Base-by-base conservation (phyloP, 2,113 vertebrate genomes). In the Hippocampus comes region DNA sequence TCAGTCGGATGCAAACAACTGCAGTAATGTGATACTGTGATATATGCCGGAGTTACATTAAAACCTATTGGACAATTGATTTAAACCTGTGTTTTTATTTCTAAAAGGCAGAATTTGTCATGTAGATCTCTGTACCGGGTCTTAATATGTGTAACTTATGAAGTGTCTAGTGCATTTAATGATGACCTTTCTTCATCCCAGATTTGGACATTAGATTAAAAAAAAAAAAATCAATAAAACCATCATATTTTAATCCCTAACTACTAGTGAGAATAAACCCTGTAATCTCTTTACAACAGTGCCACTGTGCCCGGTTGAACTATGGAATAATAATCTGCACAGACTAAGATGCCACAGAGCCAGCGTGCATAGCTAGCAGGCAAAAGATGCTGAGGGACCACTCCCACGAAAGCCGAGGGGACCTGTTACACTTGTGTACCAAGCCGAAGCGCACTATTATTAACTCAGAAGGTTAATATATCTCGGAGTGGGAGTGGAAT, bases 201-300 rank as follows among this genome's bases (percentile, higher is more conserved):
- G 30, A 74, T 83, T 72, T 76, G 64, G 57, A 9, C 25, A 30
- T 48, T 64, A 23, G 78, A 80, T 78, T 72, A 71, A 73, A 67
- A 67, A 46, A 72, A 27, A 78, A 65, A 38, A 38, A 38, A 38
- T 38, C 34, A 38, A 82, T 67, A 46, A 67, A 79, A 55, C 59
- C 25, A 68, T 48, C 46, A 5, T 72, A 15, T 25, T 27, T 74
- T 80, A 87, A 88, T 88, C 81, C 75, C 56, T 38, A 23, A 23
- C 41, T 79, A 84, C 81, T 20, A 53, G 80, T 83, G 82, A 71
- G 71, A 76, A 82, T 60, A 63, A 79, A 77, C 78, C 79, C 73
- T 80, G 76, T 89, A 89, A 89, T 90, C 84, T 85, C 79, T 86
- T 85, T 88, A 85, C 75, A 70, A 17, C 67, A 57, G 74, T 67